Conservation (phyloP, 2,888 invertebrate genomes). For the Ferdinandea cuprea region DNA sequence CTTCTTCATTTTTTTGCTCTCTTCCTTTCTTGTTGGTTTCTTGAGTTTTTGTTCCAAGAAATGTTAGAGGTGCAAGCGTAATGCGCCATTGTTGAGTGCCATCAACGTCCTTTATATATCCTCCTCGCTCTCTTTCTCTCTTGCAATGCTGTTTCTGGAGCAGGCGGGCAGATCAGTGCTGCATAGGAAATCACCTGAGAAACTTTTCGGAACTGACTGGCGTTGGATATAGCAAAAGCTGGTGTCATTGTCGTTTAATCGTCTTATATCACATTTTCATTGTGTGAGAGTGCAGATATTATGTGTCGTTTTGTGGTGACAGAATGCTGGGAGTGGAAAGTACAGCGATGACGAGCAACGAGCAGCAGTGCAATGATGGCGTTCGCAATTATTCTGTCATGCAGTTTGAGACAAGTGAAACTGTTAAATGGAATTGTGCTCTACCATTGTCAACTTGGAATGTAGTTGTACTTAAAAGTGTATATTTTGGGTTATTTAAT, state of each 20-base stretch:
- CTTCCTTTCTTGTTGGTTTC: conserved; percentile 33
- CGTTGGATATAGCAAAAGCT: conserved; percentile 45
- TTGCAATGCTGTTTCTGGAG: conserved; percentile 14
- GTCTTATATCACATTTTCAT: conserved; percentile 72
- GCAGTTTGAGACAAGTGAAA: conserved; percentile 67
- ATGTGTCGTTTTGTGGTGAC: conserved; percentile 64
- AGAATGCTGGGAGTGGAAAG: not conserved
- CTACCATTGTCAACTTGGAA: conserved; percentile 1
- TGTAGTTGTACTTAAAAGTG: conserved; percentile 33
- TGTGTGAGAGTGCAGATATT: conserved; percentile 59
- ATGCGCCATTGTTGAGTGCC: conserved; percentile 73
- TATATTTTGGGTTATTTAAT: conserved; percentile 56
- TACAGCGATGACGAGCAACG: conserved; percentile 42
- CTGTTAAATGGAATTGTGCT: conserved; percentile 38
- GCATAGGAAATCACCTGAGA: conserved; percentile 74
- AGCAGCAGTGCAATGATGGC: conserved; percentile 19
- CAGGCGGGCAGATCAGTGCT: conserved; percentile 28
- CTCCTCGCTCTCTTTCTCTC: conserved; percentile 10
- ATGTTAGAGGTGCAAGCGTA: conserved; percentile 65
- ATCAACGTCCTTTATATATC: conserved; percentile 72
- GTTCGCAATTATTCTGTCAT: conserved; percentile 67
- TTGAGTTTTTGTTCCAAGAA: conserved; percentile 46
- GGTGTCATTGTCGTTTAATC: conserved; percentile 74
- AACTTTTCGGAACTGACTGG: conserved; percentile 61
- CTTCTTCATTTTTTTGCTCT: conserved; percentile 2